Evolutionary conservation across 2,888 invertebrate species (phyloP), one percentile per base, ranked within the genome.

Genomic region (Erpobdella octoculata): DNA sequence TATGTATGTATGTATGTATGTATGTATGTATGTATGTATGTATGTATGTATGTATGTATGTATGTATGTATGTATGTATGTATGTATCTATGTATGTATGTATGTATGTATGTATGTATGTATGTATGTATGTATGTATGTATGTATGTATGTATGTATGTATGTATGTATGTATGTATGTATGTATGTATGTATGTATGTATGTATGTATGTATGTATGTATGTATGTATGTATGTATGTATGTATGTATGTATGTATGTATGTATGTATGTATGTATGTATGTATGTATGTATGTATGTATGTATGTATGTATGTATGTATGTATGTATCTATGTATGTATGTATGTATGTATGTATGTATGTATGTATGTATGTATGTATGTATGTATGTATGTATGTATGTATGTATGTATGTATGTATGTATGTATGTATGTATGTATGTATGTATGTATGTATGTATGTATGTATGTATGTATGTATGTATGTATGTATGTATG

Each of bases 231-330:
- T 41, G 46, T 41, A 41, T 41, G 4, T 28, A 71, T 71, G 37
- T 71, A 70, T 71, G 31, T 35, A 71, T 31, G 4, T 28, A 71
- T 71, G 31, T 70, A 46, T 69, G 6, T 48, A 37, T 58, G 38
- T 70, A 41, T 41, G 46, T 41, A 41, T 41, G 46, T 41, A 41
- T 41, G 46, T 41, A 41, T 41, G 46, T 41, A 41, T 41, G 46
- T 41, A 41, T 41, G 12, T 15, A 41, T 15, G 12, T 15, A 41
- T 15, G n/a, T 41, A 41, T 15, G n/a, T 15, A 15, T 15, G n/a
- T 15, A 41, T 41, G 12, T 15, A 41, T 15, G 12, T 15, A 15
- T 41, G 46, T 21, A 61, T 21, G 21, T 67, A 61, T 59, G 25
- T 41, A 41, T 12, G 12, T 12, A n/a, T n/a, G n/a, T n/a, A n/a